Evolutionary conservation across 2,113 vertebrate genomes (phyloP).

Genomic region (Epinephelus fuscoguttatus): DNA sequence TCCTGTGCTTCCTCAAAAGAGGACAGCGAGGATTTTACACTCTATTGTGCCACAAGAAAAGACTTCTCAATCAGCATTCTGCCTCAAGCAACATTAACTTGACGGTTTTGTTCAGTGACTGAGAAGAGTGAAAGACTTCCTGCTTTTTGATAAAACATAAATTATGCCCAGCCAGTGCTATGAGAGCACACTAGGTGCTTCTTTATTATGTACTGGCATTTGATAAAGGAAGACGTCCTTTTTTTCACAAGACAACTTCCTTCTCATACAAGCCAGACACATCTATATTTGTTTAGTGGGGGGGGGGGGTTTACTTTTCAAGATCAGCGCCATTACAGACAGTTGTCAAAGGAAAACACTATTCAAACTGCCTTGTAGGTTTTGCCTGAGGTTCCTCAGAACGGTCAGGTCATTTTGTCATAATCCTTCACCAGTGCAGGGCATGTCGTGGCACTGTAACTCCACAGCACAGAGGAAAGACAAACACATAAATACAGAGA

Average conservation of each 20-base stretch:
- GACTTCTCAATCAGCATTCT: conserved; percentile 55
- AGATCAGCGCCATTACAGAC: conserved; percentile 42
- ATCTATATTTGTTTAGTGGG: conserved; percentile 56
- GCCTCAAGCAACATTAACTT: conserved; percentile 66
- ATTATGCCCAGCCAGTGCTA: conserved; percentile 6
- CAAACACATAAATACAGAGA: conserved; percentile 31
- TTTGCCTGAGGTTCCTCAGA: conserved; percentile 43
- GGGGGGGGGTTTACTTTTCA: conserved; percentile 57
- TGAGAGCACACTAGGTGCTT: not conserved
- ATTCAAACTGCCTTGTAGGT: conserved; percentile 37
- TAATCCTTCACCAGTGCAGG: conserved; percentile 54
- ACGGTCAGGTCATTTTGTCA: conserved; percentile 34
- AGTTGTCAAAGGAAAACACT: conserved; percentile 50
- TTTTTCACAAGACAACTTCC: conserved; percentile 45
- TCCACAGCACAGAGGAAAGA: conserved; percentile 28
- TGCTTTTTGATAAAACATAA: conserved; percentile 52
- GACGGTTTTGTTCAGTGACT: conserved; percentile 58
- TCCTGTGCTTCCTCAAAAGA: conserved; percentile 58
- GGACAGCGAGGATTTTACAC: conserved; percentile 62
- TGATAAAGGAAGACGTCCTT: conserved; percentile 35
- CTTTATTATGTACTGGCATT: conserved; percentile 16
- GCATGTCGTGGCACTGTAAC: conserved; percentile 57
- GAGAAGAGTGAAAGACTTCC: conserved; percentile 52
- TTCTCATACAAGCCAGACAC: conserved; percentile 48
- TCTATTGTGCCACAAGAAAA: conserved; percentile 75